Conservation (phyloP, 2,888 invertebrate species). For the Lasioglossum marginatum region DNA sequence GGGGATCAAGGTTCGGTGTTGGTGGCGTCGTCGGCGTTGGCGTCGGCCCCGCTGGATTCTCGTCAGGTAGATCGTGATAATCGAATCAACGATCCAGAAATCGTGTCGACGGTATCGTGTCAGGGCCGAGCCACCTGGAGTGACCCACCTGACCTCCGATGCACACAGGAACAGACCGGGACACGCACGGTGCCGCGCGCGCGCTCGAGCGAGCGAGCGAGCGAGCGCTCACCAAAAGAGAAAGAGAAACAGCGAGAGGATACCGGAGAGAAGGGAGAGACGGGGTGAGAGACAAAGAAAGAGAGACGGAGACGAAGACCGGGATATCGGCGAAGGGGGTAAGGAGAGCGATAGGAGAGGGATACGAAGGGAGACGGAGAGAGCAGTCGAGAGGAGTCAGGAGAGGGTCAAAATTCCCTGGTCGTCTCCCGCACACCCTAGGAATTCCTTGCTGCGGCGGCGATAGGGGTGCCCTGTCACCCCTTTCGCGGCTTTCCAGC, state of each 20-base stretch:
- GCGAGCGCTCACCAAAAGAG: not conserved
- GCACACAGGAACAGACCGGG: conserved; percentile 46
- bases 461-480: conserved; percentile 66
- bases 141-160: conserved; percentile 72
- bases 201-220: not conserved
- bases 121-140: conserved; percentile 72
- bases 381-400: conserved; percentile 13
- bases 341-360: not conserved
- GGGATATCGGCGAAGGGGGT: not conserved
- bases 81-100: conserved; percentile 69
- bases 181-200: conserved; percentile 19
- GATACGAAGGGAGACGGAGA: conserved; percentile 9
- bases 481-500: conserved; percentile 71
- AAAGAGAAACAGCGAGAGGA: not conserved
- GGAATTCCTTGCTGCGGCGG: conserved; percentile 73
- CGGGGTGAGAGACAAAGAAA: not conserved
- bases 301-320: not conserved
- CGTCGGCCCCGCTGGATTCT: conserved; percentile 11
- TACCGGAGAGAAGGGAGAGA: conserved; percentile 7
- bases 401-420: conserved; percentile 71
- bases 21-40: not conserved
- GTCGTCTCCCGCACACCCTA: conserved; percentile 66
- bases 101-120: conserved; percentile 70
- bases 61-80: conserved; percentile 64
- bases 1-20: not conserved